These are phyloP conservation scores for Frankliniella fusca DNA, from an alignment of 2,888 invertebrate species.

Conservation along the genomic window DNA sequence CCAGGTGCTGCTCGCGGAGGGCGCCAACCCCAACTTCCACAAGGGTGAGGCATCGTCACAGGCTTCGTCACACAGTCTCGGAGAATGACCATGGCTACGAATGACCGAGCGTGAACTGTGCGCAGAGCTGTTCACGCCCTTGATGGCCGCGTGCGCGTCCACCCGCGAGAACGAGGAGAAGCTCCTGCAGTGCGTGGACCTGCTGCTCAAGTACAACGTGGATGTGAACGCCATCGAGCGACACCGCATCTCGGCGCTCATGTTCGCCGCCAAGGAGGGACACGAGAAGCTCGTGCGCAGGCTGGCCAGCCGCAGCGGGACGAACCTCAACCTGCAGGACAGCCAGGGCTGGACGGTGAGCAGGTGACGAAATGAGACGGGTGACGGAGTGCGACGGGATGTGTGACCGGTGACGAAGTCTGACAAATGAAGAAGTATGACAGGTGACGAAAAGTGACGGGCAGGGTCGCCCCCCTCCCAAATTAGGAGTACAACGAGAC, in stretches of 20 bases:
- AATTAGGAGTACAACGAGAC: too few relatives aligned
- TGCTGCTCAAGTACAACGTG: constrained; percentile 41
- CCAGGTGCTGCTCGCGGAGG: constrained; percentile 45
- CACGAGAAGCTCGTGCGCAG: constrained; percentile 42
- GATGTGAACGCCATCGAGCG: constrained; percentile 43
- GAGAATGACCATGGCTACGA: background rate
- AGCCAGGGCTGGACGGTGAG: constrained; percentile 46
- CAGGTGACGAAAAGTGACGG: background rate
- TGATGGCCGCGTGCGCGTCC: constrained; percentile 50
- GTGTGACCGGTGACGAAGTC: too few relatives aligned
- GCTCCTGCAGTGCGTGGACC: constrained; percentile 44
- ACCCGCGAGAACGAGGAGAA: constrained; percentile 43
- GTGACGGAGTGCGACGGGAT: too few relatives aligned
- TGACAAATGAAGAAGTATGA: background rate
- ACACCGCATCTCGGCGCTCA: constrained; percentile 47
- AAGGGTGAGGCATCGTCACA: constrained; percentile 38
- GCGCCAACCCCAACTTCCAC: constrained; percentile 47
- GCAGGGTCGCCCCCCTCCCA: too few relatives aligned
- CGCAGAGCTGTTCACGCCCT: constrained; percentile 44
- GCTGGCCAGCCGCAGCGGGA: constrained; percentile 44
- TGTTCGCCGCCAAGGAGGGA: constrained; percentile 49
- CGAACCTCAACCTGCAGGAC: constrained; percentile 46
- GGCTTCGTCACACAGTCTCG: background rate
- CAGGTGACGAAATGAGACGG: too few relatives aligned
- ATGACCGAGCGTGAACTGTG: background rate